Conservation (phyloP, 2,888 invertebrate genomes). For the Platycheirus albimanus region DNA sequence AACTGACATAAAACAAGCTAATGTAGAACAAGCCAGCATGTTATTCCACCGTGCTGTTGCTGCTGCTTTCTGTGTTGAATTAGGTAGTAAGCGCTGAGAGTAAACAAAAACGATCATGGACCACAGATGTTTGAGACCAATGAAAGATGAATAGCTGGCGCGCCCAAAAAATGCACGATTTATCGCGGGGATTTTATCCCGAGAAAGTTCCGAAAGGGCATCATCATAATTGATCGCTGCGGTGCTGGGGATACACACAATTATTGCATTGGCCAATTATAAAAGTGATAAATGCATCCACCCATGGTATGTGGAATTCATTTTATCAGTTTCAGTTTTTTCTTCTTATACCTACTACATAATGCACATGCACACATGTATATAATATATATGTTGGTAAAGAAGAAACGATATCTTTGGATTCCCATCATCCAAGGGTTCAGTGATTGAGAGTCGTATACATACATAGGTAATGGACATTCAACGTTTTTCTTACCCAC, state of each 20-base stretch:
- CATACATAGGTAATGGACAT: constrained; percentile 22
- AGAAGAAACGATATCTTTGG: constrained; percentile 33
- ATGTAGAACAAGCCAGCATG: constrained; percentile 2
- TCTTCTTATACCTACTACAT: too few species aligned
- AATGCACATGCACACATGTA: too few species aligned
- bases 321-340: constrained; percentile 33
- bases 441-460: background rate
- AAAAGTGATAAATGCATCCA: constrained; percentile 71
- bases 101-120: constrained; percentile 15
- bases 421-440: constrained; percentile 48
- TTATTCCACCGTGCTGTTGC: background rate
- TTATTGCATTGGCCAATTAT: constrained; percentile 69
- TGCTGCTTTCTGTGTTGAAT: constrained; percentile 25
- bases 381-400: too few species aligned
- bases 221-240: constrained; percentile 61
- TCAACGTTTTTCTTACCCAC: constrained; percentile 27
- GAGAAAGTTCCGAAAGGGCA: constrained; percentile 41
- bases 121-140: constrained; percentile 37
- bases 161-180: constrained; percentile 60
- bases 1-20: constrained; percentile 4
- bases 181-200: constrained; percentile 36
- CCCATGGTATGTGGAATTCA: constrained; percentile 55
- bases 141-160: constrained; percentile 54
- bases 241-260: constrained; percentile 44
- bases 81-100: background rate